These are phyloP conservation scores for Bettongia penicillata DNA, from an alignment of 2,113 vertebrate genomes.

Conservation along the genomic window DNA sequence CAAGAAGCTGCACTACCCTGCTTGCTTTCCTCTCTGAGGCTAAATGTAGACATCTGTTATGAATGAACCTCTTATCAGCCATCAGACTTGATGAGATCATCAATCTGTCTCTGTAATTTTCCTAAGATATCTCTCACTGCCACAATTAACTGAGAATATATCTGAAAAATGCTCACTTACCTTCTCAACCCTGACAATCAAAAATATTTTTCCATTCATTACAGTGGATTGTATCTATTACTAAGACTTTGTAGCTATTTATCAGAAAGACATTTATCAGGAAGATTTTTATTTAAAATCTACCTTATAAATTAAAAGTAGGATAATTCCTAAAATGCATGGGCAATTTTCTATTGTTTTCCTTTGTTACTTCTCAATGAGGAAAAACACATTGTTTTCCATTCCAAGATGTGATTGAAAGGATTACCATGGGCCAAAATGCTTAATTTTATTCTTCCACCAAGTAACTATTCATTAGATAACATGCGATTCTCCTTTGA, in stretches of 20 bases:
- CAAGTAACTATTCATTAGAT: background rate
- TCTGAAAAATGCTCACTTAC: background rate
- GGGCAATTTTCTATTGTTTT: slow-evolving; percentile 25
- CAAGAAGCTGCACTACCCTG: background rate
- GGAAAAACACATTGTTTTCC: background rate
- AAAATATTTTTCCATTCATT: slow-evolving; percentile 21
- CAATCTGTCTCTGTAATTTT: slow-evolving; percentile 34
- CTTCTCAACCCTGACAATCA: background rate
- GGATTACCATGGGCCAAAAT: background rate
- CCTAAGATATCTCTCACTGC: slow-evolving; percentile 41
- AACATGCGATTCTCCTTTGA: background rate
- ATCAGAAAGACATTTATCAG: background rate
- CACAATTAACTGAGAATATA: background rate
- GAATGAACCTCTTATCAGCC: slow-evolving; percentile 25
- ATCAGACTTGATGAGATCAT: slow-evolving; percentile 38
- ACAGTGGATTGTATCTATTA: background rate
- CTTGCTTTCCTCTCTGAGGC: background rate
- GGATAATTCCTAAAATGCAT: background rate
- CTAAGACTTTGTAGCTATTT: slow-evolving; percentile 24
- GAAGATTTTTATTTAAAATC: background rate
- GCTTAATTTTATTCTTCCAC: background rate
- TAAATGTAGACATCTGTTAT: slow-evolving; percentile 12
- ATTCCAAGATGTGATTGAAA: background rate
- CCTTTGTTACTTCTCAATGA: slow-evolving; percentile 2
- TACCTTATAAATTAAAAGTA: background rate